Base-by-base conservation (phyloP, 2,113 vertebrate genomes). In the Psephotus haematonotus region DNA sequence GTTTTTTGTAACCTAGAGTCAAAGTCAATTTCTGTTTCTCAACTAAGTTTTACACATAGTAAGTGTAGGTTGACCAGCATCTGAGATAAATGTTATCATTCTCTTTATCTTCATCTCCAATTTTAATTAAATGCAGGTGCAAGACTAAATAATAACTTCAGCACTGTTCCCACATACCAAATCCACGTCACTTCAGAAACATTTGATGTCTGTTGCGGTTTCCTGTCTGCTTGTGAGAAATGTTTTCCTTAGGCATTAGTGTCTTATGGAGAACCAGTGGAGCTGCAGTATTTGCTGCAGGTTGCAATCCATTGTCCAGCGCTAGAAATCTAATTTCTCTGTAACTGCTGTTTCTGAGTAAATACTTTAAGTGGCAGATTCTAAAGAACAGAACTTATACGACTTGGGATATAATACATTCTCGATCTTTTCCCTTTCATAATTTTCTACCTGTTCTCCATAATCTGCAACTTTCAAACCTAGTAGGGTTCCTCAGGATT, bases 171-270 rank as follows among this genome's bases (percentile, higher is more conserved):
- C 64, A 74, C 59, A 70, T 14, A 67, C 5, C 0, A 13, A 59
- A 46, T 46, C 12, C 2, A 0, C 69, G 78, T 76, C n/a, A 37
- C 50, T 92, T 78, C 4, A 0, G 41, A 84, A 80, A 44, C 6
- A 17, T 88, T 57, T 86, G 49, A 68, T 83, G 53, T 84, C 87
- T 91, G 47, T 52, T 88, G 52, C 4, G 1, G 28, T 92, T 95
- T 93, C 81, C 85, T 86, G 50, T 70, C 69, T 70, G 29, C 67
- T 91, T 93, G 75, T 64, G 59, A 59, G 81, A 92, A 93, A 62
- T 80, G 50, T 93, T 92, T 96, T 92, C 15, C 25, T 82, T 90
- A 52, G 65, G 24, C 95, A 90, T 89, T 91, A 52, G 31, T 60
- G 62, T 79, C 31, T 84, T 91, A 72, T 1, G 41, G 81, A 67